Conservation (phyloP, 2,888 invertebrate species). For the Gymnocheta viridis region DNA sequence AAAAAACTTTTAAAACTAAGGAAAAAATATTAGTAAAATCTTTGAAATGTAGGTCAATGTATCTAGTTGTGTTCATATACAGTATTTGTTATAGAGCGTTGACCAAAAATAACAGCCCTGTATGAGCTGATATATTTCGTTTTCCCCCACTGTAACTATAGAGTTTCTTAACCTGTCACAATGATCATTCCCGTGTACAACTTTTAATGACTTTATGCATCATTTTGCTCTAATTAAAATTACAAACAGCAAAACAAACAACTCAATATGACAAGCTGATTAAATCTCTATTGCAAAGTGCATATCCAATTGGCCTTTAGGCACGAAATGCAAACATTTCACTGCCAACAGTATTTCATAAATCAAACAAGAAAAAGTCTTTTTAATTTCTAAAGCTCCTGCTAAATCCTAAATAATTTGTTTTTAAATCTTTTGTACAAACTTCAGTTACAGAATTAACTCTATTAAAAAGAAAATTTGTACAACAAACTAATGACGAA, state of each 20-base stretch:
- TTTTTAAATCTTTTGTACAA: constrained; percentile 52
- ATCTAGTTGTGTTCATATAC: no score
- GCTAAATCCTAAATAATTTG: constrained; percentile 39
- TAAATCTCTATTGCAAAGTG: constrained; percentile 58
- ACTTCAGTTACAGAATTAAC: constrained; percentile 56
- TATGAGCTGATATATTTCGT: no score
- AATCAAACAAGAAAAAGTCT: background rate
- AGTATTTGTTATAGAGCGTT: no score
- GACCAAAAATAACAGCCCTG: no score
- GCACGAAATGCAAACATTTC: constrained; percentile 10
- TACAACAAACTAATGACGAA: constrained; percentile 62
- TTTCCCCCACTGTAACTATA: background rate
- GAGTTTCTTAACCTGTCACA: background rate
- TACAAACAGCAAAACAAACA: background rate
- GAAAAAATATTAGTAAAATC: background rate
- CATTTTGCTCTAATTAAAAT: background rate
- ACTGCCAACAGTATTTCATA: background rate
- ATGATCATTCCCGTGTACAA: background rate
- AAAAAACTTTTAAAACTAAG: background rate
- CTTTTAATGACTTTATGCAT: background rate
- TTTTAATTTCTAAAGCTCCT: constrained; percentile 6
- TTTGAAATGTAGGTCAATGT: background rate
- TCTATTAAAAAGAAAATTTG: constrained; percentile 60
- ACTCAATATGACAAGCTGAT: constrained; percentile 47
- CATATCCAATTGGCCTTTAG: constrained; percentile 25